Evolutionary conservation across 2,113 vertebrate species (phyloP).

Genomic region (Marcusenius ussheri): DNA sequence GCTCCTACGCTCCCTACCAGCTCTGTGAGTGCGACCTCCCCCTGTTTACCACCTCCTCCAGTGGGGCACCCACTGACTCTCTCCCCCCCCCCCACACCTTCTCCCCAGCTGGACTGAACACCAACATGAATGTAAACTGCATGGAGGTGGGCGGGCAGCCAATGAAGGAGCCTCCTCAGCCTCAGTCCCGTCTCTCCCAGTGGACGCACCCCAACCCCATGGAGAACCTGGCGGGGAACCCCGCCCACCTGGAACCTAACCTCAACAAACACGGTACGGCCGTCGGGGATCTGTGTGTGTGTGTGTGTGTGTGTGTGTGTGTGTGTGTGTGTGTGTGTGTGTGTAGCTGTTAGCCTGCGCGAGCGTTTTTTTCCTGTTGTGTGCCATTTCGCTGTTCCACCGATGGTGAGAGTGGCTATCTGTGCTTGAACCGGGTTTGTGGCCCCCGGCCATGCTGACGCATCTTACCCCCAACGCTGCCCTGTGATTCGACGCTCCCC

Average conservation of each 20-base stretch:
- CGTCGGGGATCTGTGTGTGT: background rate
- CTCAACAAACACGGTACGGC: constrained; percentile 83
- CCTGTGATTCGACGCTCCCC: background rate
- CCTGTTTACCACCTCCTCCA: background rate
- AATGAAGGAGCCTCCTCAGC: constrained; percentile 89
- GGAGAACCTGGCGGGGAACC: constrained; percentile 81
- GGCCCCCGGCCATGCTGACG: background rate
- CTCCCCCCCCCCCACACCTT: background rate
- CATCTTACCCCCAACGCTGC: background rate
- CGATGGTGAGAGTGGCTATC: background rate
- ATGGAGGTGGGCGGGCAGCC: constrained; percentile 87
- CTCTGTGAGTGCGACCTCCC: constrained; percentile 67
- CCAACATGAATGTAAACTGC: constrained; percentile 92
- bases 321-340: background rate
- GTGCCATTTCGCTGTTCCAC: background rate
- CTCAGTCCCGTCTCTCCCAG: constrained; percentile 94
- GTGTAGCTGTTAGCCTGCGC: background rate
- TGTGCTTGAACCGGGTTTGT: background rate
- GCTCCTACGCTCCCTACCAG: constrained; percentile 84
- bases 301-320: background rate
- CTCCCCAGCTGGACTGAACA: constrained; percentile 83
- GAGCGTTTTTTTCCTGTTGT: background rate
- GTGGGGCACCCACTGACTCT: background rate
- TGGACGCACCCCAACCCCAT: constrained; percentile 96
- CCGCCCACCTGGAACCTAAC: constrained; percentile 85